phyloP scores from a whole-genome alignment of 2,797 vertebrate genomes.

The Danio choprae region DNA sequence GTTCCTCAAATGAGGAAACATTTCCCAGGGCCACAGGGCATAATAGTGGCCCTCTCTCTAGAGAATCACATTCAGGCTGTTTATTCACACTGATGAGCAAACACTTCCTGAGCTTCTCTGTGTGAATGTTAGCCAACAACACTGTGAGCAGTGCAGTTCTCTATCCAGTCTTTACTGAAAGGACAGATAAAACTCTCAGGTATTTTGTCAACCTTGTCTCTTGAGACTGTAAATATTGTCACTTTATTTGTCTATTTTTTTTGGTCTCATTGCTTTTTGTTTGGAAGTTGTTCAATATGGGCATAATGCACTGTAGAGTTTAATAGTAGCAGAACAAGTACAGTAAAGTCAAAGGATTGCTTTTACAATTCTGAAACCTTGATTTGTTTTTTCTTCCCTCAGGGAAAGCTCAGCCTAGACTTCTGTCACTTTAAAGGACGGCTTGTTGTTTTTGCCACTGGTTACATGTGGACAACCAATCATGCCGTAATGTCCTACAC shows the following conservation, averaged over 20 bases:
- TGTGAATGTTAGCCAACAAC: not conserved
- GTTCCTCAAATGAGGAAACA: conserved; percentile 45
- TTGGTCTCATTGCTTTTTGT: conserved; percentile 6
- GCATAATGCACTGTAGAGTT: not conserved
- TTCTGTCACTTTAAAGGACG: conserved; percentile 25
- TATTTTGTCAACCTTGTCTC: not conserved
- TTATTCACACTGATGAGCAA: conserved; percentile 39
- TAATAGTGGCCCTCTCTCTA: not conserved
- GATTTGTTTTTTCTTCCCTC: conserved; percentile 25
- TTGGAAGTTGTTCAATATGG: not conserved
- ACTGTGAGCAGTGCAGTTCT: conserved; percentile 3
- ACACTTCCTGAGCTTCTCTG: conserved; percentile 11
- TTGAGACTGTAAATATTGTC: not conserved
- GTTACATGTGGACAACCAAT: conserved; percentile 49
- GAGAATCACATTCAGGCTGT: conserved; percentile 36
- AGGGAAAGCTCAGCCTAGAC: not conserved
- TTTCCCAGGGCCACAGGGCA: conserved; percentile 34
- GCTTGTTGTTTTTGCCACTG: conserved; percentile 34
- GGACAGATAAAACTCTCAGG: not conserved
- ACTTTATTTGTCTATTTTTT: not conserved
- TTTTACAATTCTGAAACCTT: conserved; percentile 25
- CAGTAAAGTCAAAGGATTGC: not conserved
- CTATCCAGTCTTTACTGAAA: not conserved
- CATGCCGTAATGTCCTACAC: conserved; percentile 3
- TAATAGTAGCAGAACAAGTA: conserved; percentile 27